These are phyloP conservation scores for Virgularia gustaviana DNA, from an alignment of 92 coral and sea anemone genomes.

Conservation along the genomic window DNA sequence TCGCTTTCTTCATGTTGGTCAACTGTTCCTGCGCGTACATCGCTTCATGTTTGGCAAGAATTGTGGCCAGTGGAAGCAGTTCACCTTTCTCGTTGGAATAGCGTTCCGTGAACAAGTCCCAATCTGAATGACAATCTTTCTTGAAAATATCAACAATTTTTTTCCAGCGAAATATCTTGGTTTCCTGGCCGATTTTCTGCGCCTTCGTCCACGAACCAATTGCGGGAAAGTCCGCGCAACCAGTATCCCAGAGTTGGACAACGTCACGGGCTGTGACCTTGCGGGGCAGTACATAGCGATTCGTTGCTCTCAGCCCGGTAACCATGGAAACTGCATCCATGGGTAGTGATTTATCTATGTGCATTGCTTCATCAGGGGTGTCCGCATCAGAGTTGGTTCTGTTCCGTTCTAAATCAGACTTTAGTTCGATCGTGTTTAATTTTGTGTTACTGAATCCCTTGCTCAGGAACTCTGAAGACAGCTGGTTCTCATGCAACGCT, in stretches of 20 bases:
- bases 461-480: constrained; percentile 79
- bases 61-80: constrained; percentile 81
- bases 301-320: no score
- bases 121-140: constrained; percentile 69
- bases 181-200: constrained; percentile 97
- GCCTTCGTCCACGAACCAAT: constrained; percentile 92
- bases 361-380: constrained; percentile 33
- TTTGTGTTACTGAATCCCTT: constrained; percentile 33
- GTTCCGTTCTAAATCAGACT: constrained; percentile 1
- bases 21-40: constrained; percentile 75
- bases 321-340: neutral
- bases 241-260: constrained; percentile 94
- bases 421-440: constrained; percentile 45
- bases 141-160: constrained; percentile 91
- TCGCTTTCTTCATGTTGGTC: constrained; percentile 48
- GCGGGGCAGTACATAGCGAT: constrained; percentile 85
- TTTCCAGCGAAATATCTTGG: constrained; percentile 97
- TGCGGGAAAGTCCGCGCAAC: constrained; percentile 93
- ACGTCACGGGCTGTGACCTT: constrained; percentile 92
- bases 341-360: constrained; percentile 16
- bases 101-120: constrained; percentile 70
- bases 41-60: constrained; percentile 83
- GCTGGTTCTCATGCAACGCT: constrained; percentile 88
- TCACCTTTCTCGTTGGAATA: constrained; percentile 81
- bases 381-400: constrained; percentile 19